Evolutionary conservation across 2,113 vertebrate species (phyloP), one percentile per base, ranked within the genome.

Genomic region (Phrynosoma platyrhinos): DNA sequence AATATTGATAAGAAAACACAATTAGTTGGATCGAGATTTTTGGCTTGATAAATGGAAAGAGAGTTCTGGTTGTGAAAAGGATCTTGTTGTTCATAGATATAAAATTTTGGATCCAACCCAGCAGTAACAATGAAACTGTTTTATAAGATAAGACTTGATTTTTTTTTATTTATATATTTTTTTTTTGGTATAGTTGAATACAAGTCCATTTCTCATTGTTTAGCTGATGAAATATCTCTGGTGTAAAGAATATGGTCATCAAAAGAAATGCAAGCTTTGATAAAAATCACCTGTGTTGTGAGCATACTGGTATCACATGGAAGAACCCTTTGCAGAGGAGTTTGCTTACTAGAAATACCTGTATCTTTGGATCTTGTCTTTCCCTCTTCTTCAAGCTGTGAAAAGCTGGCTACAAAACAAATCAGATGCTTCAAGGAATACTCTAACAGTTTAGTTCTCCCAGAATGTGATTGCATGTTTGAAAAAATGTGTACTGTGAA

Each of bases 1-100:
- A 96, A 96, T 97, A 95, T 93, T 92, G 93, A 96, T 97, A 98
- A 97, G 96, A 96, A 96, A 97, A 94, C 88, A 96, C 93, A 95
- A 94, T 96, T 36, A 71, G 55, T 85, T 64, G 36, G 84, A 47
- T 77, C 8, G 25, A 76, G 27, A 64, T 55, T 64, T 84, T 53
- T 71, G 18, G 4, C 36, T 77, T 25, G 25, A 20, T 85, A 21
- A 77, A 64, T 85, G 62, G 21, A 81, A 62, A 3, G 40, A 77
- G 55, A 76, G 36, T 62, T 77, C 71, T 64, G 32, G 14, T 76
- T 74, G 30, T 77, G 72, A 71, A 77, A 85, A 58, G 36, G 25
- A 64, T 77, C 72, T 72, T 77, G 23, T 84, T 12, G n/a, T 62
- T 40, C 71, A 64, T 77, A 53, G 74, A 55, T 40, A 36, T 30